These are phyloP conservation scores for Ophion obscuratus DNA, from an alignment of 2,888 invertebrate genomes.

Conservation along the genomic window DNA sequence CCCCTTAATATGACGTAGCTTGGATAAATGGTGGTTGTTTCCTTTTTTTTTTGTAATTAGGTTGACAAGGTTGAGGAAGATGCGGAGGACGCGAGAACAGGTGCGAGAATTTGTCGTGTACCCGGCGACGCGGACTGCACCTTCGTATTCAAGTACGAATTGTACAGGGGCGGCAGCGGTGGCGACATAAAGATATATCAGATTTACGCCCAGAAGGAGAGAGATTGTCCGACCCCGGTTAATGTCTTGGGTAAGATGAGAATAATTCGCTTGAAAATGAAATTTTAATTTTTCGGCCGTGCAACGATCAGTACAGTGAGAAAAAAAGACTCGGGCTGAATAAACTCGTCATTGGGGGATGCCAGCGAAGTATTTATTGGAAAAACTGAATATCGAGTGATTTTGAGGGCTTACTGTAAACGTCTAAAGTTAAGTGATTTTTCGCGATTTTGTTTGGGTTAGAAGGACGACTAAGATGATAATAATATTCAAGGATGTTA, in stretches of 20 bases:
- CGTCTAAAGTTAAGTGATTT: too few relatives aligned
- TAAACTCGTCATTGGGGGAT: too few relatives aligned
- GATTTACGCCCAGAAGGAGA: slow-evolving; percentile 84
- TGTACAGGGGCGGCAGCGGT: slow-evolving; percentile 71
- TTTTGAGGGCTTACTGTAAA: too few relatives aligned
- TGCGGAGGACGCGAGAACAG: slow-evolving; percentile 74
- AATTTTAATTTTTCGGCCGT: not conserved
- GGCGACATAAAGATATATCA: slow-evolving; percentile 78
- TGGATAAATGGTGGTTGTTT: not conserved
- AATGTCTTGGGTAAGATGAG: slow-evolving; percentile 79
- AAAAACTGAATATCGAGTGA: too few relatives aligned
- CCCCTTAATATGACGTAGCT: not conserved
- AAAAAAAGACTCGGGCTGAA: not conserved
- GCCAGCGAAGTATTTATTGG: too few relatives aligned
- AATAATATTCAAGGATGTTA: too few relatives aligned
- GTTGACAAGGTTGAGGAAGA: slow-evolving; percentile 74
- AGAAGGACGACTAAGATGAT: too few relatives aligned
- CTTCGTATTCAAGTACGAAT: slow-evolving; percentile 84
- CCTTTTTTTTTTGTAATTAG: slow-evolving; percentile 51
- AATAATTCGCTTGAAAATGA: not conserved
- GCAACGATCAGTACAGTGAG: not conserved
- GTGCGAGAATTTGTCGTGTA: slow-evolving; percentile 82
- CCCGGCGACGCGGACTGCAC: slow-evolving; percentile 84
- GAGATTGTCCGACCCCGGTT: slow-evolving; percentile 83
- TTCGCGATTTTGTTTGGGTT: too few relatives aligned